Conservation (phyloP, 1,140 invertebrate species). For the Caenorhabditis inopinata region DNA sequence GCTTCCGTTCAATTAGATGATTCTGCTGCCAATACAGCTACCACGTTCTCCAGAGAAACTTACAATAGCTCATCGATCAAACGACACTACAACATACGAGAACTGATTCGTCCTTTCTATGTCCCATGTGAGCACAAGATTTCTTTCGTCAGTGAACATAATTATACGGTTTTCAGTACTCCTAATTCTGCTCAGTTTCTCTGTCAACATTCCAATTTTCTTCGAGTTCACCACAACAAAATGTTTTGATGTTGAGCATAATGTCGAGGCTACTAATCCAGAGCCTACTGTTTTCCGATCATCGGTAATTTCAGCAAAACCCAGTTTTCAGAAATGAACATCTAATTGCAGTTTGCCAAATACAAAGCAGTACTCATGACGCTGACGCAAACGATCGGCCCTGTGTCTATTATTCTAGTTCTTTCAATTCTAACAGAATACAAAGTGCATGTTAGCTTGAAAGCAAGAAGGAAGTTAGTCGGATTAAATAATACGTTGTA, state of each 20-base stretch:
- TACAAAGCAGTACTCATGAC: constrained; percentile 47
- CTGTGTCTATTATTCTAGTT: constrained; percentile 42
- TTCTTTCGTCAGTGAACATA: neutral
- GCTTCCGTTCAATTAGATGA: neutral
- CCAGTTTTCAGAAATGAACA: neutral
- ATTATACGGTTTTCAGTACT: constrained; percentile 33
- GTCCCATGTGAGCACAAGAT: neutral
- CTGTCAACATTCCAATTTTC: constrained; percentile 44
- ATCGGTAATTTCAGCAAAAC: neutral
- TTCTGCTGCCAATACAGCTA: neutral
- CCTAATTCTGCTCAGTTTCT: constrained; percentile 38
- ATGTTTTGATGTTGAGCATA: constrained; percentile 38
- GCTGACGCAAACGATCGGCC: constrained; percentile 49
- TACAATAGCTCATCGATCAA: constrained; percentile 28
- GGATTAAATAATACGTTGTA: neutral
- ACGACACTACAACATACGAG: neutral
- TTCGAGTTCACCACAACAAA: constrained; percentile 42
- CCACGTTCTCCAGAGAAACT: neutral
- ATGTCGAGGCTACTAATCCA: constrained; percentile 34
- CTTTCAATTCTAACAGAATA: constrained; percentile 44
- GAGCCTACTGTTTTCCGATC: constrained; percentile 41
- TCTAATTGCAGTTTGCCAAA: constrained; percentile 43
- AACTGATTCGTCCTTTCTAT: constrained; percentile 18
- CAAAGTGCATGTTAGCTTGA: constrained; percentile 40
- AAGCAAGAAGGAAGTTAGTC: constrained; percentile 48